Conservation (phyloP, 2,888 invertebrate genomes). For the Allygus modestus region DNA sequence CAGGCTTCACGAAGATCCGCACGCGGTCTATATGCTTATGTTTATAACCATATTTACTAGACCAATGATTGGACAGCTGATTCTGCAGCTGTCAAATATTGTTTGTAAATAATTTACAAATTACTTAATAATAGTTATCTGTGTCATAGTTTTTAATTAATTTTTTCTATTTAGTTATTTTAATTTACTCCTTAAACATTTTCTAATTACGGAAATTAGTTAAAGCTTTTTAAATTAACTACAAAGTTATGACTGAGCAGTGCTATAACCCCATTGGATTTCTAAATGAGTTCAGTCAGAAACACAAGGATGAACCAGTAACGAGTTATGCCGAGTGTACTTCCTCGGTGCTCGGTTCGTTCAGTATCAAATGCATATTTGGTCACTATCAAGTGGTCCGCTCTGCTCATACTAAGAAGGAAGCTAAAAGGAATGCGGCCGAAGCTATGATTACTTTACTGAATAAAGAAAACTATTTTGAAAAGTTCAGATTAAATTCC, state of each 20-base stretch:
- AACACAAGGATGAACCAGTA: neutral
- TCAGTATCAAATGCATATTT: neutral
- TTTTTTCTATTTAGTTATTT: no score
- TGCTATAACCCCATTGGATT: neutral
- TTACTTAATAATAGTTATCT: no score
- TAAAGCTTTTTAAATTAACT: no score
- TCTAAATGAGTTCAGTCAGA: constrained; percentile 4
- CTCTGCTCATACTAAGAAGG: neutral
- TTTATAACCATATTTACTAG: no score
- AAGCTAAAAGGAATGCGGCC: neutral
- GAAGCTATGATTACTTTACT: neutral
- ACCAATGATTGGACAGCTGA: no score
- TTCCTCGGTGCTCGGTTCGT: neutral
- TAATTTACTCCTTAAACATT: no score
- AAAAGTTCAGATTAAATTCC: neutral
- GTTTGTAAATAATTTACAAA: no score
- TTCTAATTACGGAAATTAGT: no score
- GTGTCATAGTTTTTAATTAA: no score
- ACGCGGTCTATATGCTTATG: no score
- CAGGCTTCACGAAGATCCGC: no score
- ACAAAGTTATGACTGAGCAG: neutral
- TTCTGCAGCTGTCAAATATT: no score
- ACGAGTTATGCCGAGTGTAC: neutral
- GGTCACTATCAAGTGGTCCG: neutral
- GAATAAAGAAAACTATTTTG: neutral